Evolutionary conservation across 2,888 invertebrate genomes (phyloP), one percentile per base, ranked within the genome.

Genomic region (Melieria picta): DNA sequence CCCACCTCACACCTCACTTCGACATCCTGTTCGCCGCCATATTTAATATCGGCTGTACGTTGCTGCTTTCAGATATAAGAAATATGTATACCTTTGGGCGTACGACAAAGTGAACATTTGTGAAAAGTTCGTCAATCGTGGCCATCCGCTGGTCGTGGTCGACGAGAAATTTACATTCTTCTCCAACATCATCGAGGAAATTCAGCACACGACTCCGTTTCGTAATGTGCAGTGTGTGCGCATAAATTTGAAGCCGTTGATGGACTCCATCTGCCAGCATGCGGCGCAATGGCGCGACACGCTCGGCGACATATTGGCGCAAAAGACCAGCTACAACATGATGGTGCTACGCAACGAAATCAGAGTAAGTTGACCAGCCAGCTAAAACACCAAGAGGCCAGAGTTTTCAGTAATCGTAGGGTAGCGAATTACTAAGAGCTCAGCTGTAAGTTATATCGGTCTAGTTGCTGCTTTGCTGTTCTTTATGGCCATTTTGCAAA

Each of bases 121-220:
- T 78, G 93, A 94, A 78, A 93, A 93, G 82, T 96, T 95, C 88
- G 89, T 93, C 1, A 88, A 89, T 61, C 92, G 91, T 75, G 89
- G 89, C 76, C 89, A 90, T 6, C 88, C 90, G 5, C 88, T 93
- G 6, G 87, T 89, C 56, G 80, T 83, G 74, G 95, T 93, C 84
- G 95, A 97, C 80, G 93, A 95, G 79, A 94, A 93, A 83, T 93
- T 97, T 80, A 91, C 92, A 84, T 94, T 93, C 84, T 97, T 95
- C 85, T 91, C 92, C 78, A 91, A 92, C 76, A 91, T 94, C 7
- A 90, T 94, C 16, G 88, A 90, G 4, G 93, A 93, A 75, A 86
- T 95, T 65, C 85, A 89, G 9, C 83, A 81, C 1, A 90, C 91
- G 81, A 87, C 89, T 6, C 88, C 89, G 61, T 90, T 89, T 79